These are phyloP conservation scores for Eustalomyia histrio DNA, from an alignment of 2,888 invertebrate genomes.

Conservation along the genomic window DNA sequence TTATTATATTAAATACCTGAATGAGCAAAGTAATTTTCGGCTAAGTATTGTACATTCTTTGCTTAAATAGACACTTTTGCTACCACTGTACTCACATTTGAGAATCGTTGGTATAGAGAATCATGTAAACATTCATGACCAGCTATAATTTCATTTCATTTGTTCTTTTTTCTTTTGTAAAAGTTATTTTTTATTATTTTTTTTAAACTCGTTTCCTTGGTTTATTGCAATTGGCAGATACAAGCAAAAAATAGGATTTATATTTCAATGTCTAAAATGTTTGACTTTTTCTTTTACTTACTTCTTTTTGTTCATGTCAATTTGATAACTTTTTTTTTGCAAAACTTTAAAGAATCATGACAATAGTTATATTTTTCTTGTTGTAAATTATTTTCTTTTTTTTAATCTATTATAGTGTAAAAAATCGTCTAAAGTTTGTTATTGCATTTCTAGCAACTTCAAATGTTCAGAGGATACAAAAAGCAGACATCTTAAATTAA, in stretches of 20 bases:
- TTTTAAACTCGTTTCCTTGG: conserved; percentile 2
- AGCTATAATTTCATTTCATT: too few relatives aligned
- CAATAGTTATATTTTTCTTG: conserved; percentile 20
- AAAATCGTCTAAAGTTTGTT: background rate
- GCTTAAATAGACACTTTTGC: too few relatives aligned
- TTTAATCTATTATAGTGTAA: background rate
- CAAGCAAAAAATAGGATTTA: background rate
- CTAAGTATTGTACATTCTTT: too few relatives aligned
- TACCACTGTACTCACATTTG: too few relatives aligned
- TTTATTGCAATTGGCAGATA: conserved; percentile 9
- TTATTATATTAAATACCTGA: too few relatives aligned
- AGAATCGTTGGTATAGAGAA: too few relatives aligned
- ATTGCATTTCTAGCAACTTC: background rate
- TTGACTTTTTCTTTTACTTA: background rate
- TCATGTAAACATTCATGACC: too few relatives aligned
- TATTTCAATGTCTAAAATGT: conserved; percentile 15
- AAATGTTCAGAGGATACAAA: background rate
- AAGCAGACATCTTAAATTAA: too few relatives aligned
- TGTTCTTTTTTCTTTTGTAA: too few relatives aligned
- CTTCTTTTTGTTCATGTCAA: conserved; percentile 1
- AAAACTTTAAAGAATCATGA: conserved; percentile 30
- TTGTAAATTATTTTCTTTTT: background rate
- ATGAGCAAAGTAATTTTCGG: too few relatives aligned
- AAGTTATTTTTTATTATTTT: too few relatives aligned
- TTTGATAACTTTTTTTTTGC: background rate